These are phyloP conservation scores for Drosophila sp. DNA, from an alignment of 1,140 invertebrate genomes.

Conservation along the genomic window DNA sequence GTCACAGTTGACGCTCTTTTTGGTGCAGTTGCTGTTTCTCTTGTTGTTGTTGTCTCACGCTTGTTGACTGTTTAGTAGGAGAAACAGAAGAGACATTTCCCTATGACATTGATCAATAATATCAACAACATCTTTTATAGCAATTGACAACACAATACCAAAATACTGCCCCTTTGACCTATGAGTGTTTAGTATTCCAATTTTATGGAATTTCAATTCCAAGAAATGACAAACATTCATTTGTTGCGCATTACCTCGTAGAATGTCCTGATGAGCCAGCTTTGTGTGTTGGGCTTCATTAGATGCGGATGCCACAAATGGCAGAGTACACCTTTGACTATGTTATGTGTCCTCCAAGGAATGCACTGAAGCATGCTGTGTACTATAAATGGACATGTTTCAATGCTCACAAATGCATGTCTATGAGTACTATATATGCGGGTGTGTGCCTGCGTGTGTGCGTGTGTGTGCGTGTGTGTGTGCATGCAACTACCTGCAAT, in stretches of 20 bases:
- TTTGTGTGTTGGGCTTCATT: conserved; percentile 71
- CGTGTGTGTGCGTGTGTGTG: conserved; percentile 12
- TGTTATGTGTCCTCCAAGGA: conserved; percentile 55
- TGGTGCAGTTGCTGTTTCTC: too few species aligned
- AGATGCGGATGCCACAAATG: conserved; percentile 57
- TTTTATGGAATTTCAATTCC: conserved; percentile 17
- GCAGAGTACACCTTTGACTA: conserved; percentile 36
- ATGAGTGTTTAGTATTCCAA: background rate
- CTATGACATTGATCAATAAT: conserved; percentile 73
- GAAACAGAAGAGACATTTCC: background rate
- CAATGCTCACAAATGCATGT: conserved; percentile 12
- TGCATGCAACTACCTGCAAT: conserved; percentile 68
- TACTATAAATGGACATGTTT: conserved; percentile 53
- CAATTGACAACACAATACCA: conserved; percentile 19
- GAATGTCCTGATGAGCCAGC: conserved; percentile 1
- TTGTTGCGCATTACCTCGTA: conserved; percentile 50
- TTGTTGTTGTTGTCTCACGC: conserved; percentile 25
- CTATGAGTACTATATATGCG: too few species aligned
- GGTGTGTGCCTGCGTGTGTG: conserved; percentile 2
- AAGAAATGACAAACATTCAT: conserved; percentile 28
- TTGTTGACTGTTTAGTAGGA: conserved; percentile 4
- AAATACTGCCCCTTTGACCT: conserved; percentile 23
- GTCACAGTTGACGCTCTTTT: conserved; percentile 75
- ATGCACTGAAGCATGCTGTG: conserved; percentile 76
- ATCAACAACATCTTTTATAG: conserved; percentile 65